Conservation (phyloP, 2,113 vertebrate genomes). For the Dicaeum eximium region DNA sequence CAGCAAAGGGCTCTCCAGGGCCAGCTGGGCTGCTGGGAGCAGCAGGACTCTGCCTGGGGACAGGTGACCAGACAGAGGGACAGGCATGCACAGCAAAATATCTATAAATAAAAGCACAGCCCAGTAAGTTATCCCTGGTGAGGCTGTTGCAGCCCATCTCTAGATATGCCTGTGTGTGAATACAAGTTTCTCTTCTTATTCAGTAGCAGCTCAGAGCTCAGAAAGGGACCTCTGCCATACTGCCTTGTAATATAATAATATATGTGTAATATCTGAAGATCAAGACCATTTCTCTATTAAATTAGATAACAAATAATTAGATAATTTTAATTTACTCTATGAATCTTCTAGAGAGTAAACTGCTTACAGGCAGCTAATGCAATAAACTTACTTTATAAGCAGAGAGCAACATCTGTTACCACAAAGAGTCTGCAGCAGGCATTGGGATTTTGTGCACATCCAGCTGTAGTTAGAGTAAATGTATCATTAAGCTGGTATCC, state of each 20-base stretch:
- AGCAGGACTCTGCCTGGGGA: not conserved
- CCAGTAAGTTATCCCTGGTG: not conserved
- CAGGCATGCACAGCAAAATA: not conserved
- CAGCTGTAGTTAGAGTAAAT: conserved; percentile 38
- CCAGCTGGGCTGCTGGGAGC: not conserved
- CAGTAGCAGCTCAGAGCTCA: not conserved
- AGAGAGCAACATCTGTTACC: conserved; percentile 55
- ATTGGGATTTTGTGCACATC: conserved; percentile 7
- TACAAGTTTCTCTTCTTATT: not conserved
- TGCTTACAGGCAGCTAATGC: conserved; percentile 59
- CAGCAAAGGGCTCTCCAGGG: not conserved
- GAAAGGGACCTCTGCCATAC: not conserved
- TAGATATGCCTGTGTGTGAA: rapidly evolving
- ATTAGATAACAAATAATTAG: conserved; percentile 65
- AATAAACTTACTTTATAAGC: conserved; percentile 60
- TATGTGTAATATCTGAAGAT: conserved; percentile 17
- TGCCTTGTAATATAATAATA: not conserved
- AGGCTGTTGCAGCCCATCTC: not conserved
- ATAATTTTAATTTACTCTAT: conserved; percentile 59
- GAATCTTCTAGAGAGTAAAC: conserved; percentile 57
- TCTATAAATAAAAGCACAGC: not conserved
- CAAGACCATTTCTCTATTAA: conserved; percentile 54
- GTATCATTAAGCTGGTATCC: conserved; percentile 48
- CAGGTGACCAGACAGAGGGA: not conserved
- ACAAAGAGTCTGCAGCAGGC: not conserved